phyloP scores from a whole-genome alignment of 2,113 vertebrate species.

The Cyanoliseus patagonus region DNA sequence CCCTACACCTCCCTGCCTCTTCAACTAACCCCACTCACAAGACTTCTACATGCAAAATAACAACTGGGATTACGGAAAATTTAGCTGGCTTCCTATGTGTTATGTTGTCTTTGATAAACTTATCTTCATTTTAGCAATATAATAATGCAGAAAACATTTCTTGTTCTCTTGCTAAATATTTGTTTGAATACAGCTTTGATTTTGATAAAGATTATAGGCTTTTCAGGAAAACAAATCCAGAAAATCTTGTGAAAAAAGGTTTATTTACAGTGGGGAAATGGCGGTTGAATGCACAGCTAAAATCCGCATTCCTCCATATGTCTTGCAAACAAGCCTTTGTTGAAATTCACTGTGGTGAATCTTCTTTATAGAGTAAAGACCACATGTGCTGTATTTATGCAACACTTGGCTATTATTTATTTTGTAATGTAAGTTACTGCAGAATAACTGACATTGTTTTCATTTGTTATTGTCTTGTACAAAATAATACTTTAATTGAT shows the following conservation, averaged over 20 bases:
- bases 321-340: background rate
- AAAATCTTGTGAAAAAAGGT: background rate
- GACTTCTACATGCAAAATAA: background rate
- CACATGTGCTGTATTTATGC: background rate
- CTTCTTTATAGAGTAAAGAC: background rate
- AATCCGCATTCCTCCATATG: background rate
- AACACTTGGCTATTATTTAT: background rate
- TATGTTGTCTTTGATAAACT: background rate
- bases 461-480: background rate
- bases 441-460: background rate
- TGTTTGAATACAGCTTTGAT: background rate
- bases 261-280: background rate
- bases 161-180: background rate
- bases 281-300: background rate
- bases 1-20: accelerated
- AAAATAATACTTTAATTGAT: background rate
- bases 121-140: background rate
- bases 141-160: background rate
- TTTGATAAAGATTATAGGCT: background rate
- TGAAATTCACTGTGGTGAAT: background rate
- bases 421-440: background rate
- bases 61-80: background rate
- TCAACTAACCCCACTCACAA: background rate
- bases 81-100: background rate
- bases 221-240: background rate